phyloP scores from a whole-genome alignment of 2,113 vertebrate species.

The Lasiurus borealis region DNA sequence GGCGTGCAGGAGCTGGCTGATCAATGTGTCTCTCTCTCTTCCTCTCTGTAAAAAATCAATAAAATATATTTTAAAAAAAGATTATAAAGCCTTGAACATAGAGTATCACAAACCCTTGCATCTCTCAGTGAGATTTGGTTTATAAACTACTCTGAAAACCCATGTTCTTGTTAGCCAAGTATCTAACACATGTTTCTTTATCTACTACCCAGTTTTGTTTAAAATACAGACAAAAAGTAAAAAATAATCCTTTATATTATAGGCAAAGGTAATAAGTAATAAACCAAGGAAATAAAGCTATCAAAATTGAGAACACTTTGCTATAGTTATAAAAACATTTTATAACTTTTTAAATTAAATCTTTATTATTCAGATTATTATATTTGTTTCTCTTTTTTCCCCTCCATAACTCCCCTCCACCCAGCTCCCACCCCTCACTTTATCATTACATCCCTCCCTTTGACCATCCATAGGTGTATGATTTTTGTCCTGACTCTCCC shows the following conservation, averaged over 20 bases:
- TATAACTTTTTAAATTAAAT: background rate
- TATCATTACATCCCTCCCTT: too few relatives aligned
- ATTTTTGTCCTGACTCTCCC: too few relatives aligned
- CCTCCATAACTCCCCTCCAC: too few relatives aligned
- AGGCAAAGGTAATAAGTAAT: background rate
- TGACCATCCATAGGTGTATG: too few relatives aligned
- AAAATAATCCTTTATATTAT: background rate
- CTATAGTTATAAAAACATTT: background rate
- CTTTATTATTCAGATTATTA: too few relatives aligned
- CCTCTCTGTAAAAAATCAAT: too few relatives aligned
- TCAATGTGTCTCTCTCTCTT: too few relatives aligned
- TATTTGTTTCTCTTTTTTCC: too few relatives aligned
- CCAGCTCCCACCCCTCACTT: too few relatives aligned
- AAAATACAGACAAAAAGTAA: background rate
- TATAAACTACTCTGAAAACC: constrained; percentile 43
- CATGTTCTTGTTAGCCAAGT: constrained; percentile 5
- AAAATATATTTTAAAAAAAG: too few relatives aligned
- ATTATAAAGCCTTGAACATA: background rate
- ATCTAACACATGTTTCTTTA: background rate
- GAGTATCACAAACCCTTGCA: background rate
- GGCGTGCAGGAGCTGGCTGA: too few relatives aligned
- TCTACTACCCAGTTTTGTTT: constrained; percentile 16
- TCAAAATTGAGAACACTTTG: background rate
- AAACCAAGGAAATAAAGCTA: background rate
- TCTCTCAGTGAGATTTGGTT: constrained; percentile 12